Evolutionary conservation across 2,797 vertebrate genomes (phyloP), one percentile per base, ranked within the genome.

Genomic region (Cyprinella venusta): DNA sequence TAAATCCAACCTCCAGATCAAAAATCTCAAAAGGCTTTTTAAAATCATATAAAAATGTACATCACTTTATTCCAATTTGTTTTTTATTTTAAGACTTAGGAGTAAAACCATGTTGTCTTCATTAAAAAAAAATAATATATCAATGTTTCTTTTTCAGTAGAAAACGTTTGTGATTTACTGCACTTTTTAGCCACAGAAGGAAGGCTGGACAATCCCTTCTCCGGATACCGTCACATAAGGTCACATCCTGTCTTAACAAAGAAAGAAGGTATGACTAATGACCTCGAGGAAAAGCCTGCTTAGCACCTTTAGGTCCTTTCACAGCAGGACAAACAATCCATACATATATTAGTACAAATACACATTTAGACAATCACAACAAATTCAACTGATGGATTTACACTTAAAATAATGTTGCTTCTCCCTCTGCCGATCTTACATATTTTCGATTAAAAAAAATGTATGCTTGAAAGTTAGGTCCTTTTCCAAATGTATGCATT

Each of bases 51-150:
- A 75, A 52, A 82, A 82, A 75, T 42, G 69, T 81, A 61, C 61
- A 81, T 64, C 75, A 71, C 90, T 91, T 93, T 90, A 91, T 92
- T 94, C 93, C 93, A 94, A 92, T 91, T 82, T 91, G 91, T 93
- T 85, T 30, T 93, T 85, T 94, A 94, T 94, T 95, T 84, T 93
- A 95, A 95, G 92, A 94, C 93, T 94, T 94, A 87, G 94, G 92
- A 94, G 92, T 94, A 88, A 89, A 86, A 91, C 90, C 91, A 91
- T 91, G 89, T 89, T 93, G 90, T 92, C 91, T 92, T 90, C 85
- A 65, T 85, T 94, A 94, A 93, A 92, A 94, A 89, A 88, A 94
- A 94, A 94, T 93, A 93, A 89, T 93, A 93, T 91, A 90, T 87
- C 82, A 89, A 89, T 92, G 92, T 90, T 90, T 91, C 88, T 91